phyloP scores from a whole-genome alignment of 2,797 vertebrate species.

The Salarias fasciatus region DNA sequence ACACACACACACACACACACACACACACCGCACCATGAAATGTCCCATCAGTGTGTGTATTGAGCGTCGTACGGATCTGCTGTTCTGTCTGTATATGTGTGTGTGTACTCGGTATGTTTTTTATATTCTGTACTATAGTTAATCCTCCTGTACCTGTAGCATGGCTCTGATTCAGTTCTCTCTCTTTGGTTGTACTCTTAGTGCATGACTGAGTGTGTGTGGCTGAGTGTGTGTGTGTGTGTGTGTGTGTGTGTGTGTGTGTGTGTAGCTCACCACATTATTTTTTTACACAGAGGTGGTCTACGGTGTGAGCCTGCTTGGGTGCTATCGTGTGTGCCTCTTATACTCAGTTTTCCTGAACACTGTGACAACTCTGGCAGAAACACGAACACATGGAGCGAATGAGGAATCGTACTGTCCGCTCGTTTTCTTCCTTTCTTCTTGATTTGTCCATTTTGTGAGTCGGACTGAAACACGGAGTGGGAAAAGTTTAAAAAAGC shows the following conservation, averaged over 20 bases:
- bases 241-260: slow-evolving; percentile 26
- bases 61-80: slow-evolving; percentile 53
- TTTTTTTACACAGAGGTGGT: slow-evolving; percentile 70
- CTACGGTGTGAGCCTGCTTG: slow-evolving; percentile 62
- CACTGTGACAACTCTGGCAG: slow-evolving; percentile 79
- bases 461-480: slow-evolving; percentile 62
- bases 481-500: slow-evolving; percentile 49
- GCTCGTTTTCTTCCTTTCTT: slow-evolving; percentile 19
- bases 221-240: slow-evolving; percentile 25
- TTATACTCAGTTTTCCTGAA: slow-evolving; percentile 70
- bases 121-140: slow-evolving; percentile 77
- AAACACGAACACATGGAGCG: slow-evolving; percentile 62
- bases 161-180: slow-evolving; percentile 61
- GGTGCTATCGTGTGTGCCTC: slow-evolving; percentile 71
- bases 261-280: slow-evolving; percentile 44
- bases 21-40: slow-evolving; percentile 9
- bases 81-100: slow-evolving; percentile 63
- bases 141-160: slow-evolving; percentile 76
- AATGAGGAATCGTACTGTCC: slow-evolving; percentile 56
- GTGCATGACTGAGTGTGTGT: slow-evolving; percentile 53
- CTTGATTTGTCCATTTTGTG: slow-evolving; percentile 56
- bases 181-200: slow-evolving; percentile 55
- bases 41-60: slow-evolving; percentile 36
- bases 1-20: background rate
- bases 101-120: slow-evolving; percentile 66